Evolutionary conservation across 64 coral and sea anemone genomes (phyloP).

Genomic region (Astreopora myriophthalma): DNA sequence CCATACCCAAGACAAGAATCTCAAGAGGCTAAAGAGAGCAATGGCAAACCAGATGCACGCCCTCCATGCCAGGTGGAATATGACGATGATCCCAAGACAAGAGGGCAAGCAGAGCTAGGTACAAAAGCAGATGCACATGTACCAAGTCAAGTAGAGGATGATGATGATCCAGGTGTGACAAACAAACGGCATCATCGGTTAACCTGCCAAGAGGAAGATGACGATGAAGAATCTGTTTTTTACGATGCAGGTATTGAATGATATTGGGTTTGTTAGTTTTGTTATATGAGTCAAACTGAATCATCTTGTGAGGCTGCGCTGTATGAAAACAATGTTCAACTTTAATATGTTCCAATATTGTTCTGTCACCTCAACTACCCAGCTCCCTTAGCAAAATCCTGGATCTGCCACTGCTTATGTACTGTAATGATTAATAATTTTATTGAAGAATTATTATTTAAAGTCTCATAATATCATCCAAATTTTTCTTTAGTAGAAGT

Average conservation of each 20-base stretch:
- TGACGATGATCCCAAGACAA: background rate
- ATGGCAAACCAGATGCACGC: background rate
- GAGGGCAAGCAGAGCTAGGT: background rate
- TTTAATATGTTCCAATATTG: too few relatives aligned
- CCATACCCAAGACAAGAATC: background rate
- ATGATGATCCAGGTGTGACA: background rate
- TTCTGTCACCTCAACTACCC: too few relatives aligned
- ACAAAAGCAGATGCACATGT: background rate
- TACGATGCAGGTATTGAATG: background rate
- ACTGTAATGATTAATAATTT: too few relatives aligned
- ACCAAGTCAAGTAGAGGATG: background rate
- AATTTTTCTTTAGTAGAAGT: background rate
- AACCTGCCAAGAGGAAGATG: background rate
- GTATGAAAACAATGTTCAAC: too few relatives aligned
- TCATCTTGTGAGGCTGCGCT: too few relatives aligned
- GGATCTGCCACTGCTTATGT: too few relatives aligned
- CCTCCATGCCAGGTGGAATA: background rate
- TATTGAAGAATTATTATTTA: too few relatives aligned
- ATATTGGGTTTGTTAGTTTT: too few relatives aligned
- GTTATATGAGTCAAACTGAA: too few relatives aligned
- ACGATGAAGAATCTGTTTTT: constrained; percentile 6
- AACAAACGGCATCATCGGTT: background rate
- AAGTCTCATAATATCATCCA: background rate
- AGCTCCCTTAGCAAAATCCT: too few relatives aligned
- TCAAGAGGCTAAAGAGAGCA: background rate